Percentiles rank a stretch among this genome's conserved stretches.
Conservation (phyloP, 2,797 vertebrate genomes). For the Dendrocincla tyrannina region DNA sequence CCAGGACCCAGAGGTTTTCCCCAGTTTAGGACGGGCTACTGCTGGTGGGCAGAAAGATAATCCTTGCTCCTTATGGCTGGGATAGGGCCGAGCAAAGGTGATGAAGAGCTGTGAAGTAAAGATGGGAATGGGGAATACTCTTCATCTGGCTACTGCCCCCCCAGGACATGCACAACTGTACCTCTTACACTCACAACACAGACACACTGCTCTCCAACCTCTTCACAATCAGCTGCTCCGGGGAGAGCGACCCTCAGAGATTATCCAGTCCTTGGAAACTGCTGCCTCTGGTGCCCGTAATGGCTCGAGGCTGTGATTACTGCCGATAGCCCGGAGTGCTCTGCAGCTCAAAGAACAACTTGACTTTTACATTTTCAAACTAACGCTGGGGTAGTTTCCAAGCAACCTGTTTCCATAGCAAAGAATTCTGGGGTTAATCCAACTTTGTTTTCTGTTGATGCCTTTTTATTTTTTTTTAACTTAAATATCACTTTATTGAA, state of each 20-base stretch:
- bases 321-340: constrained; percentile 51
- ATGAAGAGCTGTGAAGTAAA: neutral
- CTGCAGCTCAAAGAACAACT: constrained; percentile 71
- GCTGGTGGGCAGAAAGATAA: neutral
- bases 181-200: neutral
- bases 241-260: constrained; percentile 24
- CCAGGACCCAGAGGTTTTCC: neutral
- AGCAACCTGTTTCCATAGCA: constrained; percentile 83
- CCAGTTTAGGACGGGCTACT: neutral
- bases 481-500: constrained; percentile 68
- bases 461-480: neutral
- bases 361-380: constrained; percentile 74
- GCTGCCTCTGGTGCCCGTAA: constrained; percentile 3
- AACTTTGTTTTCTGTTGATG: constrained; percentile 44
- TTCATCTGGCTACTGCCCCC: neutral
- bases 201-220: neutral
- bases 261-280: constrained; percentile 18
- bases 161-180: neutral
- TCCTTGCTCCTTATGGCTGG: neutral
- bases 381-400: constrained; percentile 74
- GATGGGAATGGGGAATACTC: neutral
- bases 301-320: constrained; percentile 54
- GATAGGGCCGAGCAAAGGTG: neutral
- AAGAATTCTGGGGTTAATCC: constrained; percentile 76
- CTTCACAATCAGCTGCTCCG: neutral